These are phyloP conservation scores for Eptesicus fuscus DNA, from an alignment of 2,113 vertebrate genomes.

Conservation along the genomic window DNA sequence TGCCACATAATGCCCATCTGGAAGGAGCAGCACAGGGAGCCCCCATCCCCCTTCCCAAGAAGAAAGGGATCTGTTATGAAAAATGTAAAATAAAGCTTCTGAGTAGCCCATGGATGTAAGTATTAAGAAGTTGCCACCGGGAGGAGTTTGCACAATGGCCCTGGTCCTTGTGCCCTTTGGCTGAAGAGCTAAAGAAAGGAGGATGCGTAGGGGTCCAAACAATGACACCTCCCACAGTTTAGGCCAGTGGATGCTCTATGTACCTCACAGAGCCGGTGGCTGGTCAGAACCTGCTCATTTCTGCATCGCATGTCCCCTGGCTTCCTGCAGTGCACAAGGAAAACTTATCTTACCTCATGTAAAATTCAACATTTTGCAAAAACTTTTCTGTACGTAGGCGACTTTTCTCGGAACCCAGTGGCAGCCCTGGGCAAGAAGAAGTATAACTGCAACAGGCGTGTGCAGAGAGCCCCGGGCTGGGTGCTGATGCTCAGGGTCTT, in stretches of 20 bases:
- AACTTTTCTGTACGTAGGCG: not conserved
- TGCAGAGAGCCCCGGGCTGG: not conserved
- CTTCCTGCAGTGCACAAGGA: not conserved
- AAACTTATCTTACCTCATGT: not conserved
- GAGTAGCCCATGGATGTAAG: not conserved
- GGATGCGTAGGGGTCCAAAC: no score
- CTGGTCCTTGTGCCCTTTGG: not conserved
- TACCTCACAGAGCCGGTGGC: not conserved
- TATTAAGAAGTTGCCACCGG: not conserved
- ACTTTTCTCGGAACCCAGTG: not conserved
- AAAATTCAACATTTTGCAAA: not conserved
- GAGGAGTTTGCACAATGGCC: not conserved
- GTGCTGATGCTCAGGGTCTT: not conserved
- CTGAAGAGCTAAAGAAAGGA: not conserved
- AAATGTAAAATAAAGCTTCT: not conserved
- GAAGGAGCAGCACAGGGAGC: not conserved
- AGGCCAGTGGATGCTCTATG: not conserved
- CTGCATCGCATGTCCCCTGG: not conserved
- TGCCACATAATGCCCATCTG: no score
- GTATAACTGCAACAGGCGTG: fast-evolving
- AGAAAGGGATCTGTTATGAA: not conserved
- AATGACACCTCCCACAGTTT: fast-evolving
- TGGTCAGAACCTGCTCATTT: not conserved
- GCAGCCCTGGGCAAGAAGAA: not conserved
- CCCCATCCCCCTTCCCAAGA: not conserved